These are phyloP conservation scores for Meganola albula DNA, from an alignment of 2,888 invertebrate species.

Conservation along the genomic window DNA sequence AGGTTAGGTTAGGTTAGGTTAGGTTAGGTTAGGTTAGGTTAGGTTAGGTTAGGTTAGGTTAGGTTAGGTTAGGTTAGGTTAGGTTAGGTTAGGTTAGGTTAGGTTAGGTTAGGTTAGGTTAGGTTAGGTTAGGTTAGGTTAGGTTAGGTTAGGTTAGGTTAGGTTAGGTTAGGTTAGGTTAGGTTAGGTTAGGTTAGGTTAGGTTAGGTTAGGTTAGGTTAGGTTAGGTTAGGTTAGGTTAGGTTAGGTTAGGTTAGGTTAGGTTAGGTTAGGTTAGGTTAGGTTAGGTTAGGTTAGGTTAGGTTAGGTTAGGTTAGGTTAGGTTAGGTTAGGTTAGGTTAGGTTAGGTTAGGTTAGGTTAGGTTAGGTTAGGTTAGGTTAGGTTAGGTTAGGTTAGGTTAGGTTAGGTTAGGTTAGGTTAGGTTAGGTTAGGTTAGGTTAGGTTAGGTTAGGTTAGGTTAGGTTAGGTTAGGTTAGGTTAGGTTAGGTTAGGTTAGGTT, in stretches of 20 bases:
- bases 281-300: slow-evolving; percentile 22
- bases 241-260: slow-evolving; percentile 21
- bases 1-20: slow-evolving; percentile 16
- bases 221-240: slow-evolving; percentile 25
- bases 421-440: slow-evolving; percentile 21
- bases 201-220: slow-evolving; percentile 30
- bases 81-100: slow-evolving; percentile 22
- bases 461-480: slow-evolving; percentile 23
- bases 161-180: slow-evolving; percentile 25
- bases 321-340: slow-evolving; percentile 17
- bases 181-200: slow-evolving; percentile 28
- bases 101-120: slow-evolving; percentile 26
- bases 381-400: slow-evolving; percentile 30
- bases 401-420: slow-evolving; percentile 29
- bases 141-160: slow-evolving; percentile 28
- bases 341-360: slow-evolving; percentile 15
- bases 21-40: slow-evolving; percentile 15
- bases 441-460: slow-evolving; percentile 21
- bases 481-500: slow-evolving; percentile 23
- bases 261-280: slow-evolving; percentile 23
- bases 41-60: slow-evolving; percentile 19
- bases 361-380: slow-evolving; percentile 20
- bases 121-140: slow-evolving; percentile 25
- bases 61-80: slow-evolving; percentile 18
- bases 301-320: slow-evolving; percentile 20